Conservation (phyloP, 2,888 invertebrate species). For the Matsumyia berberina region DNA sequence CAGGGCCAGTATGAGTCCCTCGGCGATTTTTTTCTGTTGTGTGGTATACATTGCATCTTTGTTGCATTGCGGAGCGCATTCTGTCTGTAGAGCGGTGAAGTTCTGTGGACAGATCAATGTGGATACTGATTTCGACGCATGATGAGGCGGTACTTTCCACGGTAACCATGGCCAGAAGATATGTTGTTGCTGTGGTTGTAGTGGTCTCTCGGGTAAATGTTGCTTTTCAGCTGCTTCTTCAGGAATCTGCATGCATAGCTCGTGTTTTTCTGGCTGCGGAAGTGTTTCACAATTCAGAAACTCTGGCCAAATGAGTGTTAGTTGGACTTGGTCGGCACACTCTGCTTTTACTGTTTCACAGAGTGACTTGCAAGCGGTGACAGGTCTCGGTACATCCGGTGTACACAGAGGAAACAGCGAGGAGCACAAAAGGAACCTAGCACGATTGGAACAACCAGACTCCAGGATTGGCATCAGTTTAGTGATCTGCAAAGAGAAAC, state of each 20-base stretch:
- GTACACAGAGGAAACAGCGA: constrained; percentile 96
- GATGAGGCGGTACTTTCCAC: constrained; percentile 80
- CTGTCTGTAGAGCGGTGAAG: constrained; percentile 86
- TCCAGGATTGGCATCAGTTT: constrained; percentile 90
- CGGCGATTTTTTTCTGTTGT: constrained; percentile 88
- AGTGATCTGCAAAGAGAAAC: constrained; percentile 87
- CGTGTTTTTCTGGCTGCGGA: constrained; percentile 89
- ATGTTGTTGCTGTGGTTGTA: constrained; percentile 72
- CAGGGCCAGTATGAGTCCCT: constrained; percentile 91
- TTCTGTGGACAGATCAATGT: constrained; percentile 86
- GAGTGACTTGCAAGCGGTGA: constrained; percentile 93
- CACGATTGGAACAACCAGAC: constrained; percentile 91
- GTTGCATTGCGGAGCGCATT: constrained; percentile 87
- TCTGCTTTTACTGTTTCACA: constrained; percentile 91
- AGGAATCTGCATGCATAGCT: constrained; percentile 91
- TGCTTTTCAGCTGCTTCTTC: constrained; percentile 77
- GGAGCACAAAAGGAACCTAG: constrained; percentile 94
- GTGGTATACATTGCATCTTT: constrained; percentile 88
- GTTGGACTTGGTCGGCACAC: constrained; percentile 87
- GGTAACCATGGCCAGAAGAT: constrained; percentile 83
- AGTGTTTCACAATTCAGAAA: constrained; percentile 92
- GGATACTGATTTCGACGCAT: constrained; percentile 71
- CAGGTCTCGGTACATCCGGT: constrained; percentile 92
- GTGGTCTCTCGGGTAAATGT: constrained; percentile 68
- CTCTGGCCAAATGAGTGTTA: constrained; percentile 89